These are phyloP conservation scores for Lepus oiostolus DNA, from an alignment of 2,797 vertebrate species.

Conservation along the genomic window DNA sequence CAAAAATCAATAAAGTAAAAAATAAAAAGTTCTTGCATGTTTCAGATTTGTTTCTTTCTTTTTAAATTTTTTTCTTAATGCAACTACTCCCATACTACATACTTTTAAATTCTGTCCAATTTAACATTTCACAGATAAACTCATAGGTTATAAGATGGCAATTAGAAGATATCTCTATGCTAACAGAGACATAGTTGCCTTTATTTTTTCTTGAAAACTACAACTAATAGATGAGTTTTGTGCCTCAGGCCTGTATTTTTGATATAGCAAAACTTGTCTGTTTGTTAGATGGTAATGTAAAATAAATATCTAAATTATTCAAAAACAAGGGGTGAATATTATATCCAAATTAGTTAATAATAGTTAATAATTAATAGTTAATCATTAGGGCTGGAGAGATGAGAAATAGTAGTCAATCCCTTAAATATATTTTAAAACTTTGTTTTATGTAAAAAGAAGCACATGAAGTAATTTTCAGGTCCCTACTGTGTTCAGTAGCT, in stretches of 20 bases:
- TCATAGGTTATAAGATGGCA: not conserved
- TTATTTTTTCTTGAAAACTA: constrained; percentile 16
- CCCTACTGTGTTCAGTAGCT: not conserved
- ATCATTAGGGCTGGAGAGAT: constrained; percentile 4
- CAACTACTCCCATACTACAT: not conserved
- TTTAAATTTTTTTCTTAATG: constrained; percentile 33
- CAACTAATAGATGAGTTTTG: constrained; percentile 8
- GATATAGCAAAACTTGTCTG: constrained; percentile 6
- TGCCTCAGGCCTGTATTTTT: constrained; percentile 7
- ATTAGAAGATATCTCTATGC: not conserved
- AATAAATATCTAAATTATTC: constrained; percentile 13
- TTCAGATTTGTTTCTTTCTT: not conserved
- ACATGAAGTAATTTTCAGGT: constrained; percentile 13
- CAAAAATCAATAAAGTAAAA: too few relatives aligned
- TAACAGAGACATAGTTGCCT: not conserved
- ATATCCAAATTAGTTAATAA: constrained; percentile 28
- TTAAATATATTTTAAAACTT: constrained; percentile 21
- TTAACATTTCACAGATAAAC: constrained; percentile 12
- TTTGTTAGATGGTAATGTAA: constrained; percentile 59
- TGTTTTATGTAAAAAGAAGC: not conserved
- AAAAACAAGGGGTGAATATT: constrained; percentile 31
- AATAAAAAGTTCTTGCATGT: not conserved
- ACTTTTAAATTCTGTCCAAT: not conserved
- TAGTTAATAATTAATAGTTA: constrained; percentile 11
- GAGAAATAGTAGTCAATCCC: not conserved